These are phyloP conservation scores for Pelobates fuscus DNA, from an alignment of 2,113 vertebrate species.

Conservation along the genomic window DNA sequence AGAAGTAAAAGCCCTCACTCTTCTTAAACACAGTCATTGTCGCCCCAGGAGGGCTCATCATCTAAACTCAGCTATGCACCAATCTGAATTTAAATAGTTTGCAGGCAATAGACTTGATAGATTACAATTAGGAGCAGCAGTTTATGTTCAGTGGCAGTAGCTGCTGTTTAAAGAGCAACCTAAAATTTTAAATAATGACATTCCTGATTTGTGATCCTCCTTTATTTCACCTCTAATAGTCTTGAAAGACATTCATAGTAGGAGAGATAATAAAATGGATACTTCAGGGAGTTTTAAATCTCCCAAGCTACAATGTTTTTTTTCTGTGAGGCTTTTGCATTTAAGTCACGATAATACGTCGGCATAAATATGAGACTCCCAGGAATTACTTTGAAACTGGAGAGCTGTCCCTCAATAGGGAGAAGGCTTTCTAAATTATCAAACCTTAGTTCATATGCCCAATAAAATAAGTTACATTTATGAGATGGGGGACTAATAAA, in stretches of 20 bases:
- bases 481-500: not conserved
- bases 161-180: not conserved
- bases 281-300: no score
- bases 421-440: not conserved
- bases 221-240: not conserved
- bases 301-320: no score
- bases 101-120: conserved; percentile 23
- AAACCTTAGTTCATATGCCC: not conserved
- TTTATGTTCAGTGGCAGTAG: not conserved
- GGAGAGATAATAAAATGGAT: not conserved
- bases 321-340: no score
- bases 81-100: conserved; percentile 6
- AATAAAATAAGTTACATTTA: not conserved
- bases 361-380: not conserved
- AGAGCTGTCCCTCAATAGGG: not conserved
- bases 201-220: not conserved
- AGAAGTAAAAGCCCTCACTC: conserved; percentile 20
- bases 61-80: conserved; percentile 15
- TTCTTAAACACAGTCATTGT: conserved; percentile 29
- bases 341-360: not conserved
- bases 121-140: conserved; percentile 16
- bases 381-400: not conserved
- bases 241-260: not conserved
- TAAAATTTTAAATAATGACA: conserved; percentile 1
- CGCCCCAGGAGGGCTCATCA: conserved; percentile 35